Evolutionary conservation across 2,113 vertebrate species (phyloP).

Genomic region (Halichoerus grypus): DNA sequence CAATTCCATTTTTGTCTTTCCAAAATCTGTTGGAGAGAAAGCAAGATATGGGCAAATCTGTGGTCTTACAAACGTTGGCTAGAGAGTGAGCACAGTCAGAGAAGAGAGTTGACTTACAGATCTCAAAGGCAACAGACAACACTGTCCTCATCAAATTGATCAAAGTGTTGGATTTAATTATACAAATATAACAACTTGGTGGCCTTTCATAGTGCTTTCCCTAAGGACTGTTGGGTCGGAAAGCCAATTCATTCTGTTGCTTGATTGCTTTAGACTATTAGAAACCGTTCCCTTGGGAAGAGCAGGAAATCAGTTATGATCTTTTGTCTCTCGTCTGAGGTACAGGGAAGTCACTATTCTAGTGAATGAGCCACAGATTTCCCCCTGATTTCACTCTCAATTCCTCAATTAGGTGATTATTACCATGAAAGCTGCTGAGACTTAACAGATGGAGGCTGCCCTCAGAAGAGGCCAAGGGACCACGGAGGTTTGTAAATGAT

Average conservation of each 20-base stretch:
- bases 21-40: not conserved
- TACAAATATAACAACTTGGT: conserved; percentile 89
- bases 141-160: conserved; percentile 87
- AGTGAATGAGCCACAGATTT: conserved; percentile 87
- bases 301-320: conserved; percentile 90
- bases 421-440: conserved; percentile 85
- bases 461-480: conserved; percentile 78
- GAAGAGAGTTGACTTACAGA: conserved; percentile 73
- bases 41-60: not conserved
- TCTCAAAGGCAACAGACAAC: conserved; percentile 77
- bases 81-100: not conserved
- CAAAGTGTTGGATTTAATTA: conserved; percentile 90
- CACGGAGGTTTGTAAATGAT: not conserved
- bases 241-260: conserved; percentile 88
- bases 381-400: conserved; percentile 89
- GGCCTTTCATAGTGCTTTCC: conserved; percentile 84
- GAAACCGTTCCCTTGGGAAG: conserved; percentile 90
- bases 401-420: conserved; percentile 88
- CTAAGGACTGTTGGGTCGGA: conserved; percentile 85
- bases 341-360: conserved; percentile 86
- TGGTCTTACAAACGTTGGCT: not conserved
- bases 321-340: conserved; percentile 87
- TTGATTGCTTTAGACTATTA: conserved; percentile 89
- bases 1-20: not conserved
- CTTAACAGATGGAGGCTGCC: conserved; percentile 84